Conservation (phyloP, 1,140 invertebrate species). For the Diorhabda carinulata region DNA sequence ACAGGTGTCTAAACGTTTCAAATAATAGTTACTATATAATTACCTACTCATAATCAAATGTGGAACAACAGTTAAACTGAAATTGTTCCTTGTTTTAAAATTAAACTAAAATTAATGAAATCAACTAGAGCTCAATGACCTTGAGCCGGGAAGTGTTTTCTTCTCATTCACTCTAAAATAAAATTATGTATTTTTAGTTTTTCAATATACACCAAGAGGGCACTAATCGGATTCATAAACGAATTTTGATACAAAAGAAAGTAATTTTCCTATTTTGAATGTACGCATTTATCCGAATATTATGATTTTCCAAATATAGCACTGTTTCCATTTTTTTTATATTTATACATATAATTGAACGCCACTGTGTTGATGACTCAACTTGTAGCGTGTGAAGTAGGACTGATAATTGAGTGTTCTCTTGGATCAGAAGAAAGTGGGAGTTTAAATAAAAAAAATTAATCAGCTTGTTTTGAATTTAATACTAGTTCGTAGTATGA, state of each 20-base stretch:
- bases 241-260: too few relatives aligned
- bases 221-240: too few relatives aligned
- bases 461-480: too few relatives aligned
- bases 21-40: not conserved
- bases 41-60: not conserved
- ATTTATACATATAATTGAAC: not conserved
- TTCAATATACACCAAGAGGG: too few relatives aligned
- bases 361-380: not conserved
- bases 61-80: not conserved
- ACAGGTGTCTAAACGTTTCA: too few relatives aligned
- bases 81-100: not conserved
- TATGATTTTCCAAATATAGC: too few relatives aligned
- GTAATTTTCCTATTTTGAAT: too few relatives aligned
- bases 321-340: too few relatives aligned
- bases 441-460: not conserved
- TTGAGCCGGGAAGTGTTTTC: not conserved
- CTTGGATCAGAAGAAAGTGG: not conserved
- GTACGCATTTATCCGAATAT: too few relatives aligned
- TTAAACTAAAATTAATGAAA: conserved; percentile 1
- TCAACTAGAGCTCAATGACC: not conserved
- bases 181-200: too few relatives aligned
- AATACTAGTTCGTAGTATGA: too few relatives aligned
- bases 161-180: too few relatives aligned
- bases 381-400: conserved; percentile 1
- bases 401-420: not conserved